These are phyloP conservation scores for Mormoops blainvillei DNA, from an alignment of 2,113 vertebrate genomes.

Conservation along the genomic window DNA sequence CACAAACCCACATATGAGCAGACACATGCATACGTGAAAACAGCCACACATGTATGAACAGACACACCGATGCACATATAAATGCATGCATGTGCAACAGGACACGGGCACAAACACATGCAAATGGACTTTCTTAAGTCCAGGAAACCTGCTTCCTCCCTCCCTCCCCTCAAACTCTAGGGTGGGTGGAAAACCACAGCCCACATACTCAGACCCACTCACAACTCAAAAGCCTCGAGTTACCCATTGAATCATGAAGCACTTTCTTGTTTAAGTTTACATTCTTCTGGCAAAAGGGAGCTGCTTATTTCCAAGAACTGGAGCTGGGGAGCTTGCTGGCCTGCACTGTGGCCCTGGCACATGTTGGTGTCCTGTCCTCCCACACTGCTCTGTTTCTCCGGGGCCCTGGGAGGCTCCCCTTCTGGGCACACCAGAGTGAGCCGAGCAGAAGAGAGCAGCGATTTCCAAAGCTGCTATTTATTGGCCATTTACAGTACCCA, in stretches of 20 bases:
- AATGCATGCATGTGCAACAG: not conserved
- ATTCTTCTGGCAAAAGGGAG: conserved; percentile 53
- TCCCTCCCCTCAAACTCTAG: fast-evolving
- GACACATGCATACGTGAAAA: too few relatives aligned
- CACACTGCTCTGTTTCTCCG: not conserved
- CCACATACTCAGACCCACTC: not conserved
- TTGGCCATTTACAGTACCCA: too few relatives aligned
- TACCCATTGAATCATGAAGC: conserved; percentile 27
- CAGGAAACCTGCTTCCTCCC: not conserved
- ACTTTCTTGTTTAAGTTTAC: conserved; percentile 45
- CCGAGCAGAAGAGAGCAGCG: not conserved
- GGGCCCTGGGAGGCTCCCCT: not conserved
- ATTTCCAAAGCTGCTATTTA: not conserved
- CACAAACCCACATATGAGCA: too few relatives aligned
- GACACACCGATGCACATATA: not conserved
- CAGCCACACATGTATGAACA: not conserved
- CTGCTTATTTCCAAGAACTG: conserved; percentile 57
- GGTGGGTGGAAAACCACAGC: not conserved
- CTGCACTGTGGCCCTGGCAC: not conserved
- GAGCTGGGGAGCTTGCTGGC: conserved; percentile 12
- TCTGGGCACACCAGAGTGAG: not conserved
- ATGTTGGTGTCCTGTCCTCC: not conserved
- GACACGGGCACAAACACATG: not conserved
- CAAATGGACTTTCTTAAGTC: not conserved
- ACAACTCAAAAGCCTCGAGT: not conserved